Conservation (phyloP, 2,888 invertebrate species). For the Meteorus cinctellus region DNA sequence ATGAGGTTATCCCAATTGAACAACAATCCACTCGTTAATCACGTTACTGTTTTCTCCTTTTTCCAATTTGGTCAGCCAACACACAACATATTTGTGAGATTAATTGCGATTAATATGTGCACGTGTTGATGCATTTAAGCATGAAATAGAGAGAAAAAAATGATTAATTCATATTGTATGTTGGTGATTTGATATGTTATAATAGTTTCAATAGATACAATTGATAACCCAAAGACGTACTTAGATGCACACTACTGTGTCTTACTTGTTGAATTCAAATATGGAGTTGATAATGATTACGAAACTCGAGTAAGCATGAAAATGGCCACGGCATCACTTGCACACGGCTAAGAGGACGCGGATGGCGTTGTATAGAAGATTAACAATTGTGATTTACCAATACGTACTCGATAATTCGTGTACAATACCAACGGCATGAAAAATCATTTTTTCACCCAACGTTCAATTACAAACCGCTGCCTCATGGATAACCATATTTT, state of each 20-base stretch:
- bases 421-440: conserved; percentile 14
- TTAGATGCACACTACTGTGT: conserved; percentile 33
- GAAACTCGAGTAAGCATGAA: conserved; percentile 71
- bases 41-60: too few relatives aligned
- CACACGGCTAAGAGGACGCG: conserved; percentile 58
- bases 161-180: conserved; percentile 8
- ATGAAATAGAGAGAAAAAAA: background rate
- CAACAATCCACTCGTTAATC: background rate
- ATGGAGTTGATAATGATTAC: conserved; percentile 73
- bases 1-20: conserved; percentile 1
- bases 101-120: background rate
- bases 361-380: conserved; percentile 16
- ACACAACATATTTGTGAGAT: too few relatives aligned
- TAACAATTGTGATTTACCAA: conserved; percentile 15
- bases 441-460: conserved; percentile 32
- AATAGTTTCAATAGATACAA: background rate
- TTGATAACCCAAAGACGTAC: background rate
- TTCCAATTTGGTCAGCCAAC: too few relatives aligned
- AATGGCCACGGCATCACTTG: conserved; percentile 72
- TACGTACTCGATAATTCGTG: background rate
- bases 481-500: conserved; percentile 43
- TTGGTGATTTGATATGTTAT: conserved; percentile 27
- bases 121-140: conserved; percentile 20
- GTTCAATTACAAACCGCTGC: conserved; percentile 4
- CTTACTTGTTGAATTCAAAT: conserved; percentile 72